phyloP scores from a whole-genome alignment of 2,888 invertebrate species.

The Leucoma salicis region DNA sequence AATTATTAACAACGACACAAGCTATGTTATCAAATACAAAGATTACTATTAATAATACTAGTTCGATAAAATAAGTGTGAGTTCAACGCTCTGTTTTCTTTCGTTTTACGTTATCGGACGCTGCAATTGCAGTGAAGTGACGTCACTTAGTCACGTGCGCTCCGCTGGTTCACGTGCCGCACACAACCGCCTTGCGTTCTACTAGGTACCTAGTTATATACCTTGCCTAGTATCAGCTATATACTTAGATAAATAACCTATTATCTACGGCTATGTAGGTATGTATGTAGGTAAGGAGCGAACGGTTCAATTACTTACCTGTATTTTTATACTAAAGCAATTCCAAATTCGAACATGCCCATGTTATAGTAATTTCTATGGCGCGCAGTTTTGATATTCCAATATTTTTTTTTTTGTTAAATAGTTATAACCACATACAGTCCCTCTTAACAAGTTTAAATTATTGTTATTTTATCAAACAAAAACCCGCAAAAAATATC shows the following conservation, averaged over 20 bases:
- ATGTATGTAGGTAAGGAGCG: too few species aligned
- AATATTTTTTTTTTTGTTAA: too few species aligned
- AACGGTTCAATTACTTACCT: background rate
- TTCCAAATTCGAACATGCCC: background rate
- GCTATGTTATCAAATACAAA: background rate
- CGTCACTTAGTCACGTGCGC: slow-evolving; percentile 34
- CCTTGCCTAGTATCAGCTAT: background rate
- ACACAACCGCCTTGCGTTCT: slow-evolving; percentile 9
- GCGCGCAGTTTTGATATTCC: too few species aligned
- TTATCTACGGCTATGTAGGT: too few species aligned
- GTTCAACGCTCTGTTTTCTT: slow-evolving; percentile 36
- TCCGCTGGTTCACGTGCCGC: slow-evolving; percentile 22
- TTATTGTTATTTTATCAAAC: too few species aligned
- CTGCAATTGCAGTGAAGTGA: slow-evolving; percentile 27
- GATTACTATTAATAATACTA: slow-evolving; percentile 1
- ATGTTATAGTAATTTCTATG: too few species aligned
- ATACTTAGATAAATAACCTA: too few species aligned
- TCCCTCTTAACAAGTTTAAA: too few species aligned
- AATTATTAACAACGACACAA: background rate
- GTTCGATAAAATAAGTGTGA: slow-evolving; percentile 5
- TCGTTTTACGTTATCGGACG: slow-evolving; percentile 13
- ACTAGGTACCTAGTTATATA: background rate
- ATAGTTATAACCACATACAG: too few species aligned
- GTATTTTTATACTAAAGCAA: background rate
- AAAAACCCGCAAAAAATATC: too few species aligned